These are phyloP conservation scores for Rhynchophorus ferrugineus DNA, from an alignment of 1,140 invertebrate species.

Conservation along the genomic window DNA sequence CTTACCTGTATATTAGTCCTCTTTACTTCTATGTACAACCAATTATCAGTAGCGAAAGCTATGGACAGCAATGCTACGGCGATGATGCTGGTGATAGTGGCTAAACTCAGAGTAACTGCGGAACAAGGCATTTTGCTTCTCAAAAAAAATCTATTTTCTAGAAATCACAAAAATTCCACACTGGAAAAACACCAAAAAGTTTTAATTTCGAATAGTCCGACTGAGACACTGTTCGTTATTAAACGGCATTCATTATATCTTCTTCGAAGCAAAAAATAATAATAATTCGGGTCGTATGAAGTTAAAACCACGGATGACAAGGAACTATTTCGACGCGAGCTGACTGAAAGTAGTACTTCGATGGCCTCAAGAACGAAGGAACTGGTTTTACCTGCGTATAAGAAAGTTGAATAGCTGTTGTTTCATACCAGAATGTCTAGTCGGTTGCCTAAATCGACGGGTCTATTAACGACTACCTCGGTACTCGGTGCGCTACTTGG, in stretches of 20 bases:
- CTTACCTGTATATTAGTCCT: conserved; percentile 77
- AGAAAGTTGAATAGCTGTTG: conserved; percentile 24
- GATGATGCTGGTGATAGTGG: conserved; percentile 88
- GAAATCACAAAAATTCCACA: conserved; percentile 3
- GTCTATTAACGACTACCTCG: too few relatives aligned
- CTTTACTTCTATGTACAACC: conserved; percentile 87
- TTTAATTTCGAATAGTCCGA: not conserved
- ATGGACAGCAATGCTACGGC: conserved; percentile 84
- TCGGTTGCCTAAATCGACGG: conserved; percentile 14
- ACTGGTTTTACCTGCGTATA: conserved; percentile 21
- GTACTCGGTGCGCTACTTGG: too few relatives aligned
- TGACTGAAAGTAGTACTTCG: conserved; percentile 20
- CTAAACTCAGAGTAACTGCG: conserved; percentile 86
- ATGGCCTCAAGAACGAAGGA: conserved; percentile 21
- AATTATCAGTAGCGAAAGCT: conserved; percentile 92
- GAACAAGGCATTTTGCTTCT: conserved; percentile 78
- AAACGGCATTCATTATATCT: too few relatives aligned
- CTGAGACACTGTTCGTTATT: too few relatives aligned
- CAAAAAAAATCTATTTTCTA: not conserved
- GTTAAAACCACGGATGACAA: conserved; percentile 11
- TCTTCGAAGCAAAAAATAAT: too few relatives aligned
- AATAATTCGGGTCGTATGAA: conserved; percentile 11
- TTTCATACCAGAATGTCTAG: conserved; percentile 15
- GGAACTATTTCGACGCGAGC: conserved; percentile 11
- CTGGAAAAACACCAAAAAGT: conserved; percentile 2